phyloP scores from a whole-genome alignment of 2,888 invertebrate genomes.

The Polia nebulosa region DNA sequence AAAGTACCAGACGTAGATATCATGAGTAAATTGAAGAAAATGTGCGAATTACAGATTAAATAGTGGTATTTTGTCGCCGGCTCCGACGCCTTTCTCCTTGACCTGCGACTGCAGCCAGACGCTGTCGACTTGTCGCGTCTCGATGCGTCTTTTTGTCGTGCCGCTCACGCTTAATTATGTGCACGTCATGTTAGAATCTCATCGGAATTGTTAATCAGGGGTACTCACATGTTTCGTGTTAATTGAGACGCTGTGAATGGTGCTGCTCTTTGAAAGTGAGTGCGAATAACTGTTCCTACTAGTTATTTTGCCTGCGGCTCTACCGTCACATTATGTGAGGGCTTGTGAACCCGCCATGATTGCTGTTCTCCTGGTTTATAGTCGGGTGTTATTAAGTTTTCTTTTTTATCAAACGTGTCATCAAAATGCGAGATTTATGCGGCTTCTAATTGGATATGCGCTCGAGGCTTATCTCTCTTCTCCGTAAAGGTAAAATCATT shows the following conservation, averaged over 20 bases:
- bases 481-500: background rate
- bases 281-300: conserved; percentile 29
- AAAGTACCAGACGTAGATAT: conserved; percentile 7
- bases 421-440: background rate
- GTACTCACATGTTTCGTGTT: conserved; percentile 51
- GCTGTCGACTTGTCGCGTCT: conserved; percentile 57
- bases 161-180: conserved; percentile 59
- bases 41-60: conserved; percentile 50
- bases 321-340: background rate
- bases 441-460: background rate
- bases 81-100: conserved; percentile 77
- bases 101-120: conserved; percentile 72
- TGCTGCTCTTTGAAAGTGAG: conserved; percentile 43
- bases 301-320: conserved; percentile 17
- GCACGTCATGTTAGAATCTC: conserved; percentile 60
- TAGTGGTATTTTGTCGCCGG: conserved; percentile 61
- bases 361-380: conserved; percentile 7
- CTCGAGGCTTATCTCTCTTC: background rate
- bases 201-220: conserved; percentile 58
- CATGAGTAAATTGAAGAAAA: conserved; percentile 33
- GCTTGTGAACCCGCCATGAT: conserved; percentile 21
- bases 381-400: background rate
- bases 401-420: conserved; percentile 20
- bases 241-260: conserved; percentile 51
- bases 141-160: conserved; percentile 66